Conservation (phyloP, 2,797 vertebrate species). For the Sarcophilus harrisii region DNA sequence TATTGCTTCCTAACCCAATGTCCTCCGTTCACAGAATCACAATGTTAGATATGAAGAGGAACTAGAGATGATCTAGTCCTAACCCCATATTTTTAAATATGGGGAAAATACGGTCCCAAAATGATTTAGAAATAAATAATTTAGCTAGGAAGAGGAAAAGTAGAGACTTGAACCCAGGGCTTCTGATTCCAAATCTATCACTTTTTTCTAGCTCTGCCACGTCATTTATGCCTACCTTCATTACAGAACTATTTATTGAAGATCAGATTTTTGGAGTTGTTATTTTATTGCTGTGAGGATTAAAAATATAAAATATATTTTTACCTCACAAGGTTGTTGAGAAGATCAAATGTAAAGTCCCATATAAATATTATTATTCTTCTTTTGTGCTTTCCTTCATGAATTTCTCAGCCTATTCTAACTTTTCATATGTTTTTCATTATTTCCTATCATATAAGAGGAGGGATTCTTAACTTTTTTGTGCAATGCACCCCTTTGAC, state of each 20-base stretch:
- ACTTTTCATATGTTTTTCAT: too few species aligned
- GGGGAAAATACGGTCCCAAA: not conserved
- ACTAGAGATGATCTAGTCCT: not conserved
- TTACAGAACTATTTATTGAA: not conserved
- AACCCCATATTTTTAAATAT: not conserved
- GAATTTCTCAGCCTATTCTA: too few species aligned
- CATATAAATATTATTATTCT: too few species aligned
- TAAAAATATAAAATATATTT: too few species aligned
- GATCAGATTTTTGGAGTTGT: not conserved
- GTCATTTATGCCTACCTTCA: not conserved
- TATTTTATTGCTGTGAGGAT: not conserved
- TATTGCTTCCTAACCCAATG: not conserved
- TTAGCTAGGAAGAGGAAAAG: not conserved
- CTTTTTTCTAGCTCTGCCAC: not conserved
- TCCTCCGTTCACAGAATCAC: conserved; percentile 27
- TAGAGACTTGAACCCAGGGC: not conserved
- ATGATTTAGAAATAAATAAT: not conserved
- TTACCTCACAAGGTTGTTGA: too few species aligned
- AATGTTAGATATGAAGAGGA: not conserved
- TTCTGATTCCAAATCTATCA: not conserved
- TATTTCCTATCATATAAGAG: too few species aligned
- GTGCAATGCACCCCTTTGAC: too few species aligned
- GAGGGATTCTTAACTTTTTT: too few species aligned
- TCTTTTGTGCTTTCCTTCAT: too few species aligned
- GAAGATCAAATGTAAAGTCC: too few species aligned